Base-by-base conservation (phyloP, 2,888 invertebrate species). In the Enchytraeus crypticus region DNA sequence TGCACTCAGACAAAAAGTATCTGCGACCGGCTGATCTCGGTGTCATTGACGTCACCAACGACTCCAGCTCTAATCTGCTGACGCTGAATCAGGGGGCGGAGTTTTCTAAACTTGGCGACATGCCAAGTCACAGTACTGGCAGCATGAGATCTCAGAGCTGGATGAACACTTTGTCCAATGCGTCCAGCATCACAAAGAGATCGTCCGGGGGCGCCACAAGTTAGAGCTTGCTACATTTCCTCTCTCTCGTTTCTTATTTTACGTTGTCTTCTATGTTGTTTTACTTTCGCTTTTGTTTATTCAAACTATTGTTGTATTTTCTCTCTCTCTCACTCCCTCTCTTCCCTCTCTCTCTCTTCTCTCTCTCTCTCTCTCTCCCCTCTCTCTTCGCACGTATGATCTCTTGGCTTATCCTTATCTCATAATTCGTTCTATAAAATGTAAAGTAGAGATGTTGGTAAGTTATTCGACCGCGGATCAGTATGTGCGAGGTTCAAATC, bases 161-260 rank as follows among this genome's bases (percentile, higher is more conserved):
- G 95, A 92, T 93, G 67, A 95, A 92, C 74, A 93, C 93, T n/a
- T 82, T 88, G 51, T 88, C 88, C 26, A 82, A 86, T 86, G 88
- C 71, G 21, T 86, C 72, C 85, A 89, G 75, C 82, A 71, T 75
- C 62, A 80, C 80, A 43, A 78, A 78, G 63, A 68, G 77, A 53
- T 79, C 79, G 27, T 87, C 87, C 21, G 70, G 74, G 72, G 54
- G 53, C 8, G 32, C 30, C 18, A 26, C 55, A 18, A 54, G 55
- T 54, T 18, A 51, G 53, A 32, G 11, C 14, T 27, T 5, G 8
- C 26, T n/a, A n/a, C n/a, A n/a, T 47, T n/a, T 18, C 26, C 21
- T n/a, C 47, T 47, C 8, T 47, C n/a, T 47, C 21, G 8, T 21
- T 18, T 47, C 47, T 47, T 8, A 21, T n/a, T 11, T 47, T 5